Evolutionary conservation across 92 coral and sea anemone species (phyloP), one percentile per base, ranked within the genome.

Genomic region (Galaxea fascicularis): DNA sequence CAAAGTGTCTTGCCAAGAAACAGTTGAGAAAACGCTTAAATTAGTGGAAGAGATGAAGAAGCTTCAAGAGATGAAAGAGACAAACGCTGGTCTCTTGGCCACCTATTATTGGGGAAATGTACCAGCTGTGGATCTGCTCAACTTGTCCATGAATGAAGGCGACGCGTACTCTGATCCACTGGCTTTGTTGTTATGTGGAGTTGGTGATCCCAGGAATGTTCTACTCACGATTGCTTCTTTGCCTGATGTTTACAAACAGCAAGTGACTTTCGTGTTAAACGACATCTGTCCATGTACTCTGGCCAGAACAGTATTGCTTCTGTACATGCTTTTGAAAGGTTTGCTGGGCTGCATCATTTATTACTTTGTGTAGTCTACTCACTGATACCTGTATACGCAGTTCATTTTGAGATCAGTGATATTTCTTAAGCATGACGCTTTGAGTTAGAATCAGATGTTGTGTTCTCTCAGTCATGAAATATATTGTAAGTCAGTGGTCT

Each of bases 41-140:
- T 54, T 72, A 27, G 73, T 30, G 17, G 79, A 66, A 8, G 59
- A 30, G 35, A 39, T 85, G 85, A 85, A 66, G 67, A 21, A 14
- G 71, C 41, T 77, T 16, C 47, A 25, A 16, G 69, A 52, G 53
- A 1, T 41, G 25, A 65, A 77, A 20, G 64, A 76, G 75, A 51
- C 10, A 26, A 24, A n/a, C 25, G 2, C 31, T 10, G 82, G 77
- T 20, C 44, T 60, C 6, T 0, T 4, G 0, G 62, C 56, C 1
- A 41, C 74, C 46, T 94, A 92, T 66, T 94, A 92, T 84, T 94
- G 93, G 95, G 98, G 98, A 12, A 92, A 94, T 73, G 53, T 26
- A 3, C 98, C 98, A 26, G 95, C 95, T 10, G 84, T 89, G 45
- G 98, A 94, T 57, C 62, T 93, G 68, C 54, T 94, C 47, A 94